phyloP scores from a whole-genome alignment of 2,113 vertebrate genomes.

The Microcebus tavaratra region DNA sequence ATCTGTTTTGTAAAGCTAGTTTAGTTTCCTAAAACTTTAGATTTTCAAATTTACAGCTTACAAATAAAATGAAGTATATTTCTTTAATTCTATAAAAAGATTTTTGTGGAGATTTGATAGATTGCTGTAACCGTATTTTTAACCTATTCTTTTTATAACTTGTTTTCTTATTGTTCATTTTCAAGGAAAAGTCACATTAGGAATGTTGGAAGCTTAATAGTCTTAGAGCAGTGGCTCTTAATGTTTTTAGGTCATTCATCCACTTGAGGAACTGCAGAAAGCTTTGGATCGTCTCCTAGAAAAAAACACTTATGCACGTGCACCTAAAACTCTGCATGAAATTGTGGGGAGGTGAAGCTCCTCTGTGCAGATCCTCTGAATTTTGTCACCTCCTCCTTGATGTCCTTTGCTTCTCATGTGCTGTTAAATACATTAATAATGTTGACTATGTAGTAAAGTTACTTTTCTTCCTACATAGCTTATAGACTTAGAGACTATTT shows the following conservation, averaged over 20 bases:
- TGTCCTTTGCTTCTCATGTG: background rate
- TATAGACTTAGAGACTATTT: background rate
- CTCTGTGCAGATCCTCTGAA: background rate
- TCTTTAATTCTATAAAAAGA: slow-evolving; percentile 38
- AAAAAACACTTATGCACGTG: background rate
- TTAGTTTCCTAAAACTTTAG: slow-evolving; percentile 65
- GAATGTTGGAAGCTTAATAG: background rate
- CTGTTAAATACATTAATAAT: background rate
- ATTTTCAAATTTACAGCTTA: slow-evolving; percentile 65
- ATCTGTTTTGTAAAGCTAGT: slow-evolving; percentile 70
- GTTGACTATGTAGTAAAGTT: background rate
- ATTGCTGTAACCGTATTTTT: slow-evolving; percentile 42
- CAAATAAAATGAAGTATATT: slow-evolving; percentile 54
- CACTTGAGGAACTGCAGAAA: background rate
- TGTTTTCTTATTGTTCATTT: slow-evolving; percentile 49
- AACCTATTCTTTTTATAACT: background rate
- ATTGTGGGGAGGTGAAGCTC: background rate
- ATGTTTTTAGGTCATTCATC: background rate
- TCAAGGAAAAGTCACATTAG: slow-evolving; percentile 27
- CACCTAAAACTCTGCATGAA: background rate
- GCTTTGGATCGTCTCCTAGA: background rate
- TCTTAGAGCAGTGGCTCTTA: background rate
- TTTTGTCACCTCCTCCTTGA: background rate
- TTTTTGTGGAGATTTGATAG: slow-evolving; percentile 41
- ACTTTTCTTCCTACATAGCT: background rate